Evolutionary conservation across 1,140 invertebrate species (phyloP), one percentile per base, ranked within the genome.

Genomic region (silkworm (Bombyx mori)): DNA sequence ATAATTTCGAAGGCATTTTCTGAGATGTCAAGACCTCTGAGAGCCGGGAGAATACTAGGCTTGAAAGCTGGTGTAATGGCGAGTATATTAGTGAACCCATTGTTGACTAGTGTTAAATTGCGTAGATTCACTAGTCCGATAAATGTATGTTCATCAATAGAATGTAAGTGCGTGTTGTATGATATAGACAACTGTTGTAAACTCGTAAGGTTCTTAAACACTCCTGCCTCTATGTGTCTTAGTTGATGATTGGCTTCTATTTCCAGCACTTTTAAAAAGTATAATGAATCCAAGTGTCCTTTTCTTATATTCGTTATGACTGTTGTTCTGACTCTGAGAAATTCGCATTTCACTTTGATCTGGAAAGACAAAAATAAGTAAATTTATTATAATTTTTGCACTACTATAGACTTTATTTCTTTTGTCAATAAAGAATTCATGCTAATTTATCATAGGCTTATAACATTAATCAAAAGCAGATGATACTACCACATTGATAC

Each of bases 71-170:
- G 60, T 6, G 76, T 75, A 35, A 88, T 52, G 8, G 75, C 51
- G 43, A 73, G 44, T 44, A 89, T 69, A 48, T 75, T 77, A 5
- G 57, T 64, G 55, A 89, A 87, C 18, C 79, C 79, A 62, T 88
- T 88, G 57, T 88, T 88, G 3, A 86, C 76, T 61, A 89, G 66
- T 6, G 74, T 83, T 42, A 89, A 66, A 55, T 85, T 80, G n/a
- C 60, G 61, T 9, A 89, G 76, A 57, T 72, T 84, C 0, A 55
- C 61, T 18, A 89, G 63, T 42, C 84, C 84, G 54, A 66, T 57
- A 60, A 87, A 87, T 12, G 66, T 75, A 9, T 61, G 60, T 12
- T 77, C 66, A 5, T 75, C 62, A n/a, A 87, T 73, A 0, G 61
- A 63, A 7, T 58, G 57, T 1, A 87, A 62, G 0, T 61, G 54